Percentiles rank a stretch among this genome's conserved stretches.
Conservation (phyloP, 2,797 vertebrate genomes). For the Ispidina lecontei region DNA sequence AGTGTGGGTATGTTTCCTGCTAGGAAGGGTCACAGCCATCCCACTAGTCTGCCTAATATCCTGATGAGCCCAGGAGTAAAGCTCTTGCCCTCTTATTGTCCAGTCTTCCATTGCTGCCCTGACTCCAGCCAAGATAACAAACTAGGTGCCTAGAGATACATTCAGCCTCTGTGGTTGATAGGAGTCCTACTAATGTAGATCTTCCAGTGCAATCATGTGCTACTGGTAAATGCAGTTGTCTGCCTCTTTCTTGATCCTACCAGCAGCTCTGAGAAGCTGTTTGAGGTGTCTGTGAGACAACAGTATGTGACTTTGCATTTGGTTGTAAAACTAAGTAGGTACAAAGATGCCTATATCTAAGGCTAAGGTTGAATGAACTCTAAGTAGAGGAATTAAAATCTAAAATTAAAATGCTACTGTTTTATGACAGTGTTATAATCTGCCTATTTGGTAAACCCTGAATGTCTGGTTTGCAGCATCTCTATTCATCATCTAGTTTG, state of each 20-base stretch:
- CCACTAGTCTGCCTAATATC: not conserved
- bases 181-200: not conserved
- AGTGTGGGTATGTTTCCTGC: not conserved
- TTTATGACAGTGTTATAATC: not conserved
- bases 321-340: not conserved
- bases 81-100: not conserved
- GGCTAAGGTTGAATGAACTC: not conserved
- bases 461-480: not conserved
- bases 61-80: not conserved
- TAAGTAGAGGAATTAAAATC: not conserved
- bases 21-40: not conserved
- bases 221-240: not conserved
- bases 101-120: not conserved
- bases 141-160: not conserved
- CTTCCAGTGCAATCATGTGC: not conserved
- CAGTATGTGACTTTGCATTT: not conserved
- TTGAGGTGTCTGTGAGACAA: not conserved
- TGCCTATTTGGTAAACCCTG: not conserved
- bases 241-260: not conserved
- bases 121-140: not conserved
- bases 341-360: not conserved
- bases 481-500: not conserved
- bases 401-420: not conserved
- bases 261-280: not conserved
- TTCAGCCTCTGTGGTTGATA: not conserved